These are phyloP conservation scores for Eucidaris tribuloides DNA, from an alignment of 35 echinoderm and acorn worm species.

Conservation along the genomic window DNA sequence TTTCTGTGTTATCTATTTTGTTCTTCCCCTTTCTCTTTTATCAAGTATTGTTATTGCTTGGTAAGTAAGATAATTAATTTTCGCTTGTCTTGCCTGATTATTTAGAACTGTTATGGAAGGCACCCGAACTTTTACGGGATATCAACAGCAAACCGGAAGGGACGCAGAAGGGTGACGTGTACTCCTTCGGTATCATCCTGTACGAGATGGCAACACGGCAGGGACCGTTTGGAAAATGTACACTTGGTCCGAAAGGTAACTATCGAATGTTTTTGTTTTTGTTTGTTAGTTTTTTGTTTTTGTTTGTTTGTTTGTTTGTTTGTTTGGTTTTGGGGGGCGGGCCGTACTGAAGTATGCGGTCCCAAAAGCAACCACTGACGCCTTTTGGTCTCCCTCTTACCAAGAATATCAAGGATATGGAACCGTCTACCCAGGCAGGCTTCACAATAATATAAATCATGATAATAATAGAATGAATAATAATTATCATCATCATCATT, in stretches of 20 bases:
- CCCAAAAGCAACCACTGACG: no score
- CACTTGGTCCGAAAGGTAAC: slow-evolving; percentile 78
- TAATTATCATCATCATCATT: no score
- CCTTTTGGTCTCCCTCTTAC: no score
- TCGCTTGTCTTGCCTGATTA: no score
- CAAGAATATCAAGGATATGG: no score
- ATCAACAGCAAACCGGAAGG: slow-evolving; percentile 41
- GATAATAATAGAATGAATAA: no score
- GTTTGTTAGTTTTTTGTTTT: background rate
- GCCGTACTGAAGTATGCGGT: no score
- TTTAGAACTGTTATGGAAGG: slow-evolving; percentile 77
- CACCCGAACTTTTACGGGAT: slow-evolving; percentile 84
- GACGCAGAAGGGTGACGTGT: slow-evolving; percentile 89
- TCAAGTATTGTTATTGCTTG: background rate
- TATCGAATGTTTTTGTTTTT: background rate
- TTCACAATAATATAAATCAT: no score
- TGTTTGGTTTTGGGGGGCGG: no score
- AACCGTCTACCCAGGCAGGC: no score
- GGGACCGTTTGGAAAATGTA: slow-evolving; percentile 77
- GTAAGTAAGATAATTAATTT: no score
- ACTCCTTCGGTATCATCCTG: slow-evolving; percentile 83
- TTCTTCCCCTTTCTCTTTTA: background rate
- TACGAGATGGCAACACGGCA: slow-evolving; percentile 82
- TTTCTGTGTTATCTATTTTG: background rate
- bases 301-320: no score